phyloP scores from a whole-genome alignment of 2,888 invertebrate species.

The Ischnura elegans region DNA sequence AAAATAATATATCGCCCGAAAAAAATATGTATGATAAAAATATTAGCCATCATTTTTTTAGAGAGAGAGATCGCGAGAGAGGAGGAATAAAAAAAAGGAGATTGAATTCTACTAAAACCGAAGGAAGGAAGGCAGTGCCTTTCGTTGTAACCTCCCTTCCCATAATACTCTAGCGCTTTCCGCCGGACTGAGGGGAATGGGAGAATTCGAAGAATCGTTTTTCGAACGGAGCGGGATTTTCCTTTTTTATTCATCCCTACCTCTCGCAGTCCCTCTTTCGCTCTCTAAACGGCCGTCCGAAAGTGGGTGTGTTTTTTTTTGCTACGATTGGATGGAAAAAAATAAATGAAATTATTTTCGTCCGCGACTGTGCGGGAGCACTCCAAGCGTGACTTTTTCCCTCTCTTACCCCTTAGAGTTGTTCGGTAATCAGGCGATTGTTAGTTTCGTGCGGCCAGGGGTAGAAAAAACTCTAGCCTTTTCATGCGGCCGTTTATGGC shows the following conservation, averaged over 20 bases:
- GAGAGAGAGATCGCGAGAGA: constrained; percentile 3
- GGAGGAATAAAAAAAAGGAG: not conserved
- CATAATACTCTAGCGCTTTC: constrained; percentile 30
- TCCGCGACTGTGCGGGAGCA: not conserved
- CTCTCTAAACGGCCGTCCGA: constrained; percentile 17
- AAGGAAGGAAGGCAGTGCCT: constrained; percentile 29
- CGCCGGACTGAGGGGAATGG: not conserved
- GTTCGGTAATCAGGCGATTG: constrained; percentile 52
- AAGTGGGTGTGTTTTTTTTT: not conserved
- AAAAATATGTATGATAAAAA: not conserved
- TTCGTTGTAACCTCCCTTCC: not conserved
- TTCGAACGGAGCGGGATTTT: not conserved
- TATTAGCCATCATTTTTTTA: not conserved
- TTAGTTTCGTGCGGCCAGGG: constrained; percentile 39
- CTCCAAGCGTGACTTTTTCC: constrained; percentile 8
- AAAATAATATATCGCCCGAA: constrained; percentile 60
- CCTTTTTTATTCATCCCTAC: not conserved
- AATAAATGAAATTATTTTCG: not conserved
- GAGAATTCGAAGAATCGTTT: constrained; percentile 23
- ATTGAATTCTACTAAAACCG: not conserved
- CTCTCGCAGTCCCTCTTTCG: not conserved
- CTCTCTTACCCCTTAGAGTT: constrained; percentile 35
- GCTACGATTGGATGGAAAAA: constrained; percentile 16
- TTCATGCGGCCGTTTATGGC: not conserved
- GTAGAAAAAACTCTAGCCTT: constrained; percentile 42